Evolutionary conservation across 2,888 invertebrate species (phyloP).

Genomic region (Eugnorisma glareosa): DNA sequence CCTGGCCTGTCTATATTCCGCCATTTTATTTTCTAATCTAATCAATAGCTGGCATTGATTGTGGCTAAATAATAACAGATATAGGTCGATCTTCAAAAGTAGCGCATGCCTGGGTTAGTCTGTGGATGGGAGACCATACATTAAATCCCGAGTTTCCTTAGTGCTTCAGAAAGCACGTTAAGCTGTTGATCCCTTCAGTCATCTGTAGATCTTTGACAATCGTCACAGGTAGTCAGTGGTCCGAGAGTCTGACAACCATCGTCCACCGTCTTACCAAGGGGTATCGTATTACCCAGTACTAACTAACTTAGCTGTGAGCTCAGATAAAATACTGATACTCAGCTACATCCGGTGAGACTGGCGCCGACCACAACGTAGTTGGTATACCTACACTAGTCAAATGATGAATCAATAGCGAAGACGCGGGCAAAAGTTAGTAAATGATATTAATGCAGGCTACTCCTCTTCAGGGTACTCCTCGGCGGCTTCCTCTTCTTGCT

Average conservation of each 20-base stretch:
- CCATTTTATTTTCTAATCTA: neutral
- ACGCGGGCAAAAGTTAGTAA: neutral
- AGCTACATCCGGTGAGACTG: no score
- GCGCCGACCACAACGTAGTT: neutral
- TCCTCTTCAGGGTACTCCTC: slow-evolving; percentile 82
- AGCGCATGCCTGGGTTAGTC: neutral
- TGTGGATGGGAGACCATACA: neutral
- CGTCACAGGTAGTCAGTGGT: no score
- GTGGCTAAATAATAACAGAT: neutral
- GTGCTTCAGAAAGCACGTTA: neutral
- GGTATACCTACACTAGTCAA: neutral
- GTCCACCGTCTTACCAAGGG: no score
- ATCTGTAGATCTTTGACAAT: no score
- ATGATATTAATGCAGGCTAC: slow-evolving; percentile 36
- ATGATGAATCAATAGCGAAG: neutral
- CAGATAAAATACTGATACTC: no score
- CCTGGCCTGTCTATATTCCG: neutral
- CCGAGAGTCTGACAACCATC: no score
- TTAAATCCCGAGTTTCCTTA: neutral
- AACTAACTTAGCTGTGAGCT: no score
- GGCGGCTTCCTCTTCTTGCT: slow-evolving; percentile 86
- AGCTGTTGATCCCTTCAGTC: neutral
- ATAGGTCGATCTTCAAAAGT: neutral
- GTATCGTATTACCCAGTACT: no score
- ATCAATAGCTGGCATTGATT: neutral